Evolutionary conservation across 2,888 invertebrate genomes (phyloP), one percentile per base, ranked within the genome.

Genomic region (Leptopilina drosophilae): DNA sequence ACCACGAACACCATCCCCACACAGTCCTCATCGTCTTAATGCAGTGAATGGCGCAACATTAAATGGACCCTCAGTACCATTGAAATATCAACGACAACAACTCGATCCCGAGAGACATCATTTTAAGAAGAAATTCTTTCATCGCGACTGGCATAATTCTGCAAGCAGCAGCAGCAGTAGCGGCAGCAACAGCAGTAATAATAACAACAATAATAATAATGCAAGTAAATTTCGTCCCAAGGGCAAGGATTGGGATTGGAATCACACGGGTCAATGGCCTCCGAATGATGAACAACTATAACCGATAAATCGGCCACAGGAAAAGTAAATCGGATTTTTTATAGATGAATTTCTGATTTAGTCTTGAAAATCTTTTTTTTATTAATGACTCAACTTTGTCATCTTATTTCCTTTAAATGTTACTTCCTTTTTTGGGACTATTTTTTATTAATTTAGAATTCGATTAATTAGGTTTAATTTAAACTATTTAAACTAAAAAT

Each of bases 81-180:
- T 87, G 66, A 88, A 87, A 80, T 88, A 87, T 84, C 89, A 86
- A 88, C 90, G 85, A 85, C 91, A 94, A 84, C 92, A 94, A 84
- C 92, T 93, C 0, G 94, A 95, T 86, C 85, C 89, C 64, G 90
- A 91, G 76, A 87, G 91, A 56, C 94, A 94, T 85, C 96, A 96
- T 92, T 97, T 96, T 92, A 97, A 97, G 92, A 97, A 97, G 93
- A 96, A 96, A 89, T 96, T 95, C 92, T 96, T 96, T 92, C 95
- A 96, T 85, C 93, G 94, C 89, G 96, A 94, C 78, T 91, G 91
- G 91, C 89, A 87, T 80, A 90, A 89, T 78, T 85, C 89, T 26
- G 80, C 83, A n/a, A 83, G 83, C 42, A 84, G 87, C 15, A 88
- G 89, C 2, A 49, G 49, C 49, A 49, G 49, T 49, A 49, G 11